A percentile compares a stretch with the other conserved stretches of the same genome.
phyloP scores from a whole-genome alignment of 64 coral and sea anemone genomes.

The Porites australiensis region DNA sequence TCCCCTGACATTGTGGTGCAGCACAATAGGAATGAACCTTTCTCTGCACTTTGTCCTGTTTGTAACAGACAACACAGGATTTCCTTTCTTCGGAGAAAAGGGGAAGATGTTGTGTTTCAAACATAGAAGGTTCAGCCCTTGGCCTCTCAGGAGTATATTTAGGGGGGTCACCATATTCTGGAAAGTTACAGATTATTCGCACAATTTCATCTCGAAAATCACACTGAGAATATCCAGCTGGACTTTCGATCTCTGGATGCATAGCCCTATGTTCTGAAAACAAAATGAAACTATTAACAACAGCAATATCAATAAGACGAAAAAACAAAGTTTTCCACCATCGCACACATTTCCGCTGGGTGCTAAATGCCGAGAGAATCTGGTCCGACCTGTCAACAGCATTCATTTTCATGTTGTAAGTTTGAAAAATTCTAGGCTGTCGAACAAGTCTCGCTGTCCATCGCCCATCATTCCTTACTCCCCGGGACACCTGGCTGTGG shows the following conservation, averaged over 20 bases:
- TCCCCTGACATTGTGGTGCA: constrained; percentile 71
- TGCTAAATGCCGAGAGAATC: not conserved
- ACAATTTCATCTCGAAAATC: constrained; percentile 66
- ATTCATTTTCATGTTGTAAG: constrained; percentile 39
- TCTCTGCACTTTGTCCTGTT: constrained; percentile 52
- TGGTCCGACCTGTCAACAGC: constrained; percentile 54
- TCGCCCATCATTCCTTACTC: not conserved
- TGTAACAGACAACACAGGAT: constrained; percentile 84
- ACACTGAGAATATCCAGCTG: constrained; percentile 21
- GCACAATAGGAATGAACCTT: constrained; percentile 66
- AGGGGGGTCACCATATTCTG: constrained; percentile 66
- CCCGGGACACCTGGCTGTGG: not conserved
- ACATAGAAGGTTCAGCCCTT: not conserved
- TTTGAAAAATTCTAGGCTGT: not conserved
- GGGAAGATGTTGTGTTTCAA: constrained; percentile 65
- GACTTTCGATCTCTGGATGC: not conserved
- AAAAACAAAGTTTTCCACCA: constrained; percentile 62
- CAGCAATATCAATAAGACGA: constrained; percentile 41
- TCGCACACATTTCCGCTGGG: not conserved
- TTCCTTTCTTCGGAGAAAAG: constrained; percentile 27
- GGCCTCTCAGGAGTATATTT: constrained; percentile 4
- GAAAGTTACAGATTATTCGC: constrained; percentile 52
- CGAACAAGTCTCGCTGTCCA: not conserved
- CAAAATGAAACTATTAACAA: constrained; percentile 55
- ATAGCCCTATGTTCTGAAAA: not conserved